These are phyloP conservation scores for Taphrorychus bicolor DNA, from an alignment of 2,888 invertebrate genomes.

Conservation along the genomic window DNA sequence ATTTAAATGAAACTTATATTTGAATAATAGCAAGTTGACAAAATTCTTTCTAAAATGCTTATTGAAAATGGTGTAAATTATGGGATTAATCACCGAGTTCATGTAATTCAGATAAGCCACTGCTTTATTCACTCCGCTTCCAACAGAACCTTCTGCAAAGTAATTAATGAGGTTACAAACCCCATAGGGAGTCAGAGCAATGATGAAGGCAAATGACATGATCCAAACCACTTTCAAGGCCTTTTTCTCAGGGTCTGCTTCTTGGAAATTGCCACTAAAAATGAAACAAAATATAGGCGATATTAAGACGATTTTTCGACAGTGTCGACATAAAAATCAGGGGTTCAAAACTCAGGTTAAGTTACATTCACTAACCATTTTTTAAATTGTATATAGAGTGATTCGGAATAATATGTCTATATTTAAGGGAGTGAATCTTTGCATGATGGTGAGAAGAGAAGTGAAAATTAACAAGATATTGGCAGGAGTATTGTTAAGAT, in stretches of 20 bases:
- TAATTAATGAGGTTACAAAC: background rate
- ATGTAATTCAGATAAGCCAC: conserved; percentile 3
- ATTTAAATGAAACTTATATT: background rate
- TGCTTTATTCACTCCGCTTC: background rate
- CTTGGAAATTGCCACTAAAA: too few species aligned
- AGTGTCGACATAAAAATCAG: too few species aligned
- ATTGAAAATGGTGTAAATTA: conserved; percentile 18
- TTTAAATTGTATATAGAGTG: too few species aligned
- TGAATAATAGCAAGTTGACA: background rate
- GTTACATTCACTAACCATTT: too few species aligned
- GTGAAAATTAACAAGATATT: too few species aligned
- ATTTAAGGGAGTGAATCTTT: too few species aligned
- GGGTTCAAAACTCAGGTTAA: too few species aligned
- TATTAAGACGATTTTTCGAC: too few species aligned
- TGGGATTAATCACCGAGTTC: conserved; percentile 7
- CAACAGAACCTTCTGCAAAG: background rate
- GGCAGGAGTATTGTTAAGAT: too few species aligned
- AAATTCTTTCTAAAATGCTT: conserved; percentile 7
- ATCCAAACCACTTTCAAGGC: conserved; percentile 12
- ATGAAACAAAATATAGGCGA: too few species aligned
- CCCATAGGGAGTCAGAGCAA: conserved; percentile 5
- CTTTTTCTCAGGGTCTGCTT: conserved; percentile 6
- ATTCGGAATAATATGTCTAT: too few species aligned
- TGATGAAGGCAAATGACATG: conserved; percentile 12
- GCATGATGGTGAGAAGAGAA: too few species aligned